A percentile compares a stretch with the other conserved stretches of the same genome.
phyloP scores from a whole-genome alignment of 2,113 vertebrate genomes.

The Pseudorasbora parva region DNA sequence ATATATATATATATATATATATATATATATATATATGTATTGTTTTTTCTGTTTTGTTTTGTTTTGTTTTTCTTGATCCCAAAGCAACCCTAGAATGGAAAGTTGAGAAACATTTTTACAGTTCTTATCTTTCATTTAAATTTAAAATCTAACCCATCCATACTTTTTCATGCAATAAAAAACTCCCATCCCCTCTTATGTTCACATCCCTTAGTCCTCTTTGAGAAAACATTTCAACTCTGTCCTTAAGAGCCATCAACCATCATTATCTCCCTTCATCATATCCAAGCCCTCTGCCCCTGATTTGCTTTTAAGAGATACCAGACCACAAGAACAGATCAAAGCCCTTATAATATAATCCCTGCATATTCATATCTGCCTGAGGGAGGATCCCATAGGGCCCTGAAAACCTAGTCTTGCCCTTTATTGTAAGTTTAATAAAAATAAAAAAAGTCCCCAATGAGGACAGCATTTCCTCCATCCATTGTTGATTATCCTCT shows the following conservation, averaged over 20 bases:
- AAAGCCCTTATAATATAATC: conserved; percentile 34
- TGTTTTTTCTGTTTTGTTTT: too few species aligned
- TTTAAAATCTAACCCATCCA: not conserved
- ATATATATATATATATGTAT: too few species aligned
- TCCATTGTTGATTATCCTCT: conserved; percentile 5
- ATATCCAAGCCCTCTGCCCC: not conserved
- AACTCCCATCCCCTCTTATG: not conserved
- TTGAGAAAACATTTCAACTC: conserved; percentile 18
- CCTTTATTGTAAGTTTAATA: not conserved
- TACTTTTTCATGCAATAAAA: not conserved
- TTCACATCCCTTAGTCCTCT: not conserved
- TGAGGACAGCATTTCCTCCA: not conserved
- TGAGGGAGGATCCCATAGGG: not conserved
- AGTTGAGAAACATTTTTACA: not conserved
- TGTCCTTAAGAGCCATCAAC: conserved; percentile 39
- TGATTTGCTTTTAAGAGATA: conserved; percentile 43
- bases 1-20: too few species aligned
- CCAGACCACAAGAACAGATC: conserved; percentile 25
- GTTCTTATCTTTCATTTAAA: not conserved
- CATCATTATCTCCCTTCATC: conserved; percentile 40
- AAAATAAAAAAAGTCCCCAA: not conserved
- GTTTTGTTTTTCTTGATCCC: too few species aligned
- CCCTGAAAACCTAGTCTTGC: not conserved
- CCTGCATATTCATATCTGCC: conserved; percentile 33
- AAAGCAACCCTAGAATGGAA: too few species aligned